Percentiles rank a stretch among this genome's conserved stretches.
Evolutionary conservation across 1,140 invertebrate genomes (phyloP).

Genomic region (Leptinotarsa defecta): DNA sequence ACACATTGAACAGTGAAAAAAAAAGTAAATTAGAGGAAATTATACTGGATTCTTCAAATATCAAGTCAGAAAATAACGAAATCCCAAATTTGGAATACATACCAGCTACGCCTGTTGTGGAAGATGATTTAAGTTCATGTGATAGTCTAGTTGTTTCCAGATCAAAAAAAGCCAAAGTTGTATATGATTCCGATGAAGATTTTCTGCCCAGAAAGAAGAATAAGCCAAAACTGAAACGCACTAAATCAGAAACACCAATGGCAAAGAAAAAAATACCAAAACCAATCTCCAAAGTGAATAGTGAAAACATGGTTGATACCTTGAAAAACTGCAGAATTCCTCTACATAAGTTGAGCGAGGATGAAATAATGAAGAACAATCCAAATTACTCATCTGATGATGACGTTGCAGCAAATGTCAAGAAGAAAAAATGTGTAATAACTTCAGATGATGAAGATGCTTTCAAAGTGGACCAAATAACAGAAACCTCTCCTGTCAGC

Average conservation of each 20-base stretch:
- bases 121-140: background rate
- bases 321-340: slow-evolving; percentile 10
- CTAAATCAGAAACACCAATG: background rate
- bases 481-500: background rate
- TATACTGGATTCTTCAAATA: no score
- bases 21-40: no score
- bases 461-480: background rate
- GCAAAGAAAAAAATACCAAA: slow-evolving; percentile 2
- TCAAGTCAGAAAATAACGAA: no score
- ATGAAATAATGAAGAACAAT: slow-evolving; percentile 10
- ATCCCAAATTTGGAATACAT: background rate
- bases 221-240: background rate
- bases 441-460: slow-evolving; percentile 9
- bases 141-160: background rate
- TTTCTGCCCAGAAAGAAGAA: background rate
- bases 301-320: background rate
- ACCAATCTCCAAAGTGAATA: background rate
- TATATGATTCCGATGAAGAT: slow-evolving; percentile 20
- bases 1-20: no score
- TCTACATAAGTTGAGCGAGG: background rate
- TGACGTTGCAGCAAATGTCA: background rate
- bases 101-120: background rate
- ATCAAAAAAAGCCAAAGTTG: background rate
- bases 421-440: background rate
- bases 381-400: slow-evolving; percentile 11